Base-by-base conservation (phyloP, 2,888 invertebrate species). In the Agonopterix heracliana region DNA sequence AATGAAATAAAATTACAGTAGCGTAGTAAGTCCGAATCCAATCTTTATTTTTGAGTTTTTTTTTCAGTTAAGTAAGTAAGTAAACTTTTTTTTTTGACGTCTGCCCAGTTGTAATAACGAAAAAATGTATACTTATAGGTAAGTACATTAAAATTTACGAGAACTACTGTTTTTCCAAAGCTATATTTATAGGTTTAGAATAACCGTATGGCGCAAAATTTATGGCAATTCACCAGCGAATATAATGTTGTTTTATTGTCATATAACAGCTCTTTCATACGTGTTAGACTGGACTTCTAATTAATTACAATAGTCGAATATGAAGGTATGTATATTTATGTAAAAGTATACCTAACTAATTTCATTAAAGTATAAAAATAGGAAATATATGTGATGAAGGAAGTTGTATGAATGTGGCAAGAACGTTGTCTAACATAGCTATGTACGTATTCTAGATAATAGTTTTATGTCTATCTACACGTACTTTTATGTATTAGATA, bases 341-440 rank as follows among this genome's bases (percentile, higher is more conserved):
- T 68, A 67, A 68, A 61, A 66, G 66, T 72, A 70, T 61, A 70
- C 64, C 67, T 68, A 66, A 66, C 60, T 71, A 66, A 56, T 63
- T 58, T 72, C 68, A 60, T 62, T 64, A 45, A 64, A 65, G 71
- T 72, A 60, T 57, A 66, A 65, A 62, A 61, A 64, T 71, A 74
- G 63, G 62, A 65, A 71, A 68, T 72, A 74, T 74, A 70, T 73
- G 67, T 73, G 68, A 71, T 71, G 67, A 38, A 74, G 78, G 73
- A 75, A 77, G 72, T 73, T 68, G 61, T 56, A 59, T 67, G 67
- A 57, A 59, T 67, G 66, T 76, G 80, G 78, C 78, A 78, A 79
- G 78, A 76, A 67, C 68, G 66, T 66, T 54, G 55, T 71, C 66
- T 63, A 66, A 68, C 71, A 71, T 69, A 70, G 65, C 71, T 69